phyloP scores from a whole-genome alignment of 1,140 invertebrate species.

The Drosophila saltans region DNA sequence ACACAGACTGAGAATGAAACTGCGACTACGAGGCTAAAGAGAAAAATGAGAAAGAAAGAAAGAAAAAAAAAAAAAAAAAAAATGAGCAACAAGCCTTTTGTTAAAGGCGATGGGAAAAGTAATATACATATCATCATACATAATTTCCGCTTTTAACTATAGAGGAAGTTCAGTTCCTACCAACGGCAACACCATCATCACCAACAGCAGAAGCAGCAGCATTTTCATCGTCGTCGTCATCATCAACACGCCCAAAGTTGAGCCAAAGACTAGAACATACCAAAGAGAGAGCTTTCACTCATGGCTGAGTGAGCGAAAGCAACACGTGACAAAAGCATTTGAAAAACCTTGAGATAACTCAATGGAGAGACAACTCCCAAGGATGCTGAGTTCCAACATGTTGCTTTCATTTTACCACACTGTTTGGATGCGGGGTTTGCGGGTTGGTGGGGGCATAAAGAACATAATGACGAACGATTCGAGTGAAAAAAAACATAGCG shows the following conservation, averaged over 20 bases:
- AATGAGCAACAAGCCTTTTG: slow-evolving; percentile 41
- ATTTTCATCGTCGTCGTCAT: slow-evolving; percentile 40
- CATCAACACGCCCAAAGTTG: slow-evolving; percentile 44
- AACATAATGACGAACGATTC: neutral
- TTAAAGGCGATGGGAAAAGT: slow-evolving; percentile 46
- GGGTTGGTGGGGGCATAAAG: too few relatives aligned
- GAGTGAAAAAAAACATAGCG: slow-evolving; percentile 18
- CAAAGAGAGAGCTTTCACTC: slow-evolving; percentile 51
- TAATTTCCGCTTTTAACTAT: slow-evolving; percentile 72
- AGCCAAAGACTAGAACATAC: too few relatives aligned
- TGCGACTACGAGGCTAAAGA: slow-evolving; percentile 18
- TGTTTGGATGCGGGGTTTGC: too few relatives aligned
- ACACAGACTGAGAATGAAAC: neutral
- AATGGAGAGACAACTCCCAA: slow-evolving; percentile 45
- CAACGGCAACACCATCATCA: slow-evolving; percentile 30
- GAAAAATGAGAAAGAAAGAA: slow-evolving; percentile 14
- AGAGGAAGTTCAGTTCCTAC: slow-evolving; percentile 51
- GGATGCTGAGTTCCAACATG: slow-evolving; percentile 59
- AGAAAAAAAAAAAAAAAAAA: slow-evolving; percentile 1
- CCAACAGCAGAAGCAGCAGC: slow-evolving; percentile 14
- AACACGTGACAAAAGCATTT: slow-evolving; percentile 67
- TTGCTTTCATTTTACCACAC: slow-evolving; percentile 34
- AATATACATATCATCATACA: slow-evolving; percentile 74
- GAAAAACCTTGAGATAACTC: slow-evolving; percentile 36
- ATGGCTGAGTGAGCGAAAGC: slow-evolving; percentile 38